Evolutionary conservation across 2,113 vertebrate species (phyloP), one percentile per base, ranked within the genome.

Genomic region (Sander vitreus): DNA sequence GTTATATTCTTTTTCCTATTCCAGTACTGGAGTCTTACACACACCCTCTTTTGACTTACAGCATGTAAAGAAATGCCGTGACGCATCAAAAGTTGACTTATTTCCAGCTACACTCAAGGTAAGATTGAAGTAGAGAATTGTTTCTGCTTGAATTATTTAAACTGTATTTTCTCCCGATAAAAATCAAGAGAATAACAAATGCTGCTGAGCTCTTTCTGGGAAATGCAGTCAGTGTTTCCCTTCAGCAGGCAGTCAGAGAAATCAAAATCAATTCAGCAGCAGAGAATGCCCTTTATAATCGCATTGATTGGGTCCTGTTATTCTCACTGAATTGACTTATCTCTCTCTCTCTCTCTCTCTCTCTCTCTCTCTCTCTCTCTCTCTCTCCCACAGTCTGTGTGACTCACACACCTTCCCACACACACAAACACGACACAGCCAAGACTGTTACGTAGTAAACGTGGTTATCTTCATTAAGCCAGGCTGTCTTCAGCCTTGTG

Each of bases 241-340:
- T 68, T 66, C 59, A 51, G 70, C 73, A 68, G 80, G 75, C 87
- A 78, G 73, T 78, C 76, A 1, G 57, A 81, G 21, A 51, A 81
- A 85, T 87, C 70, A 55, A 59, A 89, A 91, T 92, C 86, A 71
- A 89, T 90, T 57, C 50, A 47, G 67, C 67, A 45, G 70, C 80
- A 86, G 62, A 84, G 72, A 86, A 78, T 78, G 74, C 63, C 83
- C 73, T 90, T 86, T 85, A 69, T 81, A 59, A 85, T 84, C 5
- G 1, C 71, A 90, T 85, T 86, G 89, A 93, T 91, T 84, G 81
- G 59, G 90, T 93, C 83, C 85, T 89, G 87, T 83, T 81, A 36
- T 88, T 84, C 80, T 43, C 66, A 18, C 84, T 77, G 66, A 74
- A 80, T 11, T 53, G 30, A 71, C 64, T 71, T 81, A 36, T 82